Base-by-base conservation (phyloP, 1,140 invertebrate genomes). In the Gryon sp. region DNA sequence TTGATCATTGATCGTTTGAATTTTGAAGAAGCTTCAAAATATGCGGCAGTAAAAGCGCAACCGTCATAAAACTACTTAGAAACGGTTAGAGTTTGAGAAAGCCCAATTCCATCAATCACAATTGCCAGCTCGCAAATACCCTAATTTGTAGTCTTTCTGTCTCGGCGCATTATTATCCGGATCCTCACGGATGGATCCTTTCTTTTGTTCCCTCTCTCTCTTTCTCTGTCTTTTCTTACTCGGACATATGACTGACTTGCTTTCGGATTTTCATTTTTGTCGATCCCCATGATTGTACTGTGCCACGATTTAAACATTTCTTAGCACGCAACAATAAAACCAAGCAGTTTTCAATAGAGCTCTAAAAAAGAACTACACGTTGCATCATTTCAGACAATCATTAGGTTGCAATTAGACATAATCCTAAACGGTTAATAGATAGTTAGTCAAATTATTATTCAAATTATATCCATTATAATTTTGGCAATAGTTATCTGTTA, bases 51-150 rank as follows among this genome's bases (percentile, higher is more conserved):
- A 70, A 72, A 65, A 52, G 48, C 22, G 36, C 69, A 59, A 16
- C 48, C 36, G 63, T 76, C 63, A 68, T 66, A 70, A 76, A 76
- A 57, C 60, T 16, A 30, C 48, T 41, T 2, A 28, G 24, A 68
- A 24, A 53, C 70, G 24, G 19, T 24, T 19, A 32, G 32, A 41
- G 59, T 55, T 65, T 60, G 43, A 69, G 62, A 48, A 73, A 68
- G 48, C 63, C 41, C 53, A 26, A 24, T 72, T 79, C 57, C 72
- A 79, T 79, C 76, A 78, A 78, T 78, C 70, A 78, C 70, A 74
- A 63, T 74, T 60, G 66, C 53, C 68, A 70, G 46, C 65, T 68
- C 62, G 34, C 50, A 41, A 28, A 46, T 53, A 65, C 73, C 52
- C 50, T 79, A 72, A 76, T 76, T 78, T 78, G 70, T 72, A 70